Base-by-base conservation (phyloP, 2,113 vertebrate species). In the Malurus alboscapulatus region DNA sequence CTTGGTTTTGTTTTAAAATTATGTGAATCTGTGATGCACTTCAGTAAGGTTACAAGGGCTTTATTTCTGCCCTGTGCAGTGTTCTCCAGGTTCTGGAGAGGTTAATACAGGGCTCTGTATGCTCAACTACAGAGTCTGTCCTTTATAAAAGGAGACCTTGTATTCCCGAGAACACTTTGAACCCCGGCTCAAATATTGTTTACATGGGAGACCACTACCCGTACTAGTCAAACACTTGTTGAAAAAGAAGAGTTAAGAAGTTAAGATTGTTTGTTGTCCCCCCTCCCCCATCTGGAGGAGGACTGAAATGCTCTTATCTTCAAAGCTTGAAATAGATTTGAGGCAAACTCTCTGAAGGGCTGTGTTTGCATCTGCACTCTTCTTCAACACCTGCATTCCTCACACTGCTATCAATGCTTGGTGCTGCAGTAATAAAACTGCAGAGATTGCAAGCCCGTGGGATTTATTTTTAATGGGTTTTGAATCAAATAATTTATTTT, bases 231-330 rank as follows among this genome's bases (percentile, higher is more conserved):
- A 96, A 95, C 77, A 94, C 47, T 78, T 92, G 30, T 58, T 87
- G 74, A 91, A 95, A 91, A 84, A 93, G 87, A 92, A 65, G 81
- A 93, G 73, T 90, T 90, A 90, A 88, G 77, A 66, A 93, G 73
- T 90, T 90, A 90, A 88, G 77, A 66, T 47, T 92, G 89, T 96
- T 92, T 95, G 86, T 90, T 62, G 30, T 94, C 59, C 16, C 48
- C 38, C 81, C 79, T 76, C 78, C 84, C 89, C 58, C 81, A 34
- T 82, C 82, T 4, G 1, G 19, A 65, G 58, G 32, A 76, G 34
- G 44, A 69, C 68, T 91, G 89, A 91, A 96, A 89, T 91, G 82
- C 19, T 62, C 91, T 94, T 95, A 93, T 94, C 94, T 93, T 95
- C 84, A 91, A 95, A 95, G 94, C 62, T 66, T 62, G 29, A 62